Percentiles rank a stretch among this genome's conserved stretches.
These are phyloP conservation scores for Choristoneura rosaceana DNA, from an alignment of 2,888 invertebrate species.

Conservation along the genomic window DNA sequence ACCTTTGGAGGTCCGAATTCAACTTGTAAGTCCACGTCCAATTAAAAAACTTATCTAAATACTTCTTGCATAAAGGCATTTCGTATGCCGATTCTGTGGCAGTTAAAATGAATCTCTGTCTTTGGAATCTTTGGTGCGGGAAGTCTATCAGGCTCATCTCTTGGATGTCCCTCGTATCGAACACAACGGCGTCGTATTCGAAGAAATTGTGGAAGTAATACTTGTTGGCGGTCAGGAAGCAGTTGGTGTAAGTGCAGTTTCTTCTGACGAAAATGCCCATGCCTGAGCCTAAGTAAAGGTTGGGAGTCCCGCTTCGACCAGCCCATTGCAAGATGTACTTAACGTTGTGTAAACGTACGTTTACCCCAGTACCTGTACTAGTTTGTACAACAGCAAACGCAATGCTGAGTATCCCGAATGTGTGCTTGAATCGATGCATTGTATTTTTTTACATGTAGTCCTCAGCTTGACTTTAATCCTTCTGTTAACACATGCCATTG, in stretches of 20 bases:
- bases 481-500: not conserved
- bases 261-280: not conserved
- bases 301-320: not conserved
- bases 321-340: conserved; percentile 17
- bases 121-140: not conserved
- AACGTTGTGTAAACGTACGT: not conserved
- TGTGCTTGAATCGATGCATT: conserved; percentile 2
- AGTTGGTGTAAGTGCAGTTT: conserved; percentile 6
- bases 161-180: not conserved
- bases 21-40: conserved; percentile 46
- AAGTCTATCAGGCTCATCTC: not conserved
- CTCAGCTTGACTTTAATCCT: not conserved
- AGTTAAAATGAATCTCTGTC: not conserved
- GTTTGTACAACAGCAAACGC: not conserved
- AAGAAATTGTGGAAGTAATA: not conserved
- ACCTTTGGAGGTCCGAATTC: conserved; percentile 37
- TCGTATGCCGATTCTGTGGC: conserved; percentile 1
- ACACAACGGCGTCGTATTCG: conserved; percentile 9
- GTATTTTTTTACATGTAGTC: not conserved
- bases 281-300: not conserved
- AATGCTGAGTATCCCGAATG: not conserved
- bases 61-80: not conserved
- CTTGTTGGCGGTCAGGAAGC: not conserved
- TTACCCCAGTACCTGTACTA: not conserved
- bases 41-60: conserved; percentile 7